Base-by-base conservation (phyloP, 2,113 vertebrate genomes). In the Camelus dromedarius region DNA sequence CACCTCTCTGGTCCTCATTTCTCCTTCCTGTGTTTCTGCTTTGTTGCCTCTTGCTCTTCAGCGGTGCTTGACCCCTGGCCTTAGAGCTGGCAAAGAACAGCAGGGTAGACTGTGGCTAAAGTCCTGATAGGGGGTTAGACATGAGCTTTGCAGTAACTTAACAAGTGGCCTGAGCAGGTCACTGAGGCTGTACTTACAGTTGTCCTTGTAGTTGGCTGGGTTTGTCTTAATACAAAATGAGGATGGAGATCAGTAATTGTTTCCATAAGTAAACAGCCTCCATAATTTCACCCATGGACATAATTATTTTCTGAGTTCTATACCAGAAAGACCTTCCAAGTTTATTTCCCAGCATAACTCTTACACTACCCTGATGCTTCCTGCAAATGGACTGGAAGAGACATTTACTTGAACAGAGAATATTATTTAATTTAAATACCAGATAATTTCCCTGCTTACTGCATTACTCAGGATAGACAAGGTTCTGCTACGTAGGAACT, bases 271-370 rank as follows among this genome's bases (percentile, higher is more conserved):
- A 87, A 60, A 67, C 3, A 88, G 48, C 20, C 77, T 96, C 7
- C 32, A 66, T 89, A 46, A 76, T 81, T 79, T 77, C 19, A 30
- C 15, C 30, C n/a, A 30, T 4, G 35, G 10, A 81, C 5, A 11
- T 8, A 48, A 38, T 66, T 91, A 22, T 89, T 93, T 77, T 84
- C n/a, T 79, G 76, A 84, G 48, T 75, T 96, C 18, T 50, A 28
- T 69, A 24, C 52, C 6, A 50, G 15, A 56, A 88, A 88, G 70
- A 56, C 50, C 42, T 75, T 91, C 81, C n/a, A 80, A 75, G 15
- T 76, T 91, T 73, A 54, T 93, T 18, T 93, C n/a, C 50, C 42
- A 85, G 2, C 15, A 11, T 93, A 91, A 88, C 32, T 89, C 66
- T 70, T 67, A 42, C 18, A 5, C 30, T 73, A 32, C 50, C 48